Evolutionary conservation across 2,113 vertebrate species (phyloP).

Genomic region (Pygoscelis adeliae): DNA sequence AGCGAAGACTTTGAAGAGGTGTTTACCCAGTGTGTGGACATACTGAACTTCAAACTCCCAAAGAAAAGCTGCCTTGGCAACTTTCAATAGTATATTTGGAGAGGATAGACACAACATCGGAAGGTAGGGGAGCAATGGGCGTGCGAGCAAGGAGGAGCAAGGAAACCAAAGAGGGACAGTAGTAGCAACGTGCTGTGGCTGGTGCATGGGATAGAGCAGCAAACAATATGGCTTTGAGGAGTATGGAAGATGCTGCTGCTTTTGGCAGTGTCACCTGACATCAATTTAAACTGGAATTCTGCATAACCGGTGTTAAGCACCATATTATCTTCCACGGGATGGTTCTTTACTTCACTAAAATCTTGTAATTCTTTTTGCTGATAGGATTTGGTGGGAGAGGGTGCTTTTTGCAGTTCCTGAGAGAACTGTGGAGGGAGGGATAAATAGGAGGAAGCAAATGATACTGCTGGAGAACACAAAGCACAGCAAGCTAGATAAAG

Average conservation of each 20-base stretch:
- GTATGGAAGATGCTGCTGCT: neutral
- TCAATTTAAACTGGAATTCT: neutral
- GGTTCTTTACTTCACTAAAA: neutral
- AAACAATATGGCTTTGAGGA: neutral
- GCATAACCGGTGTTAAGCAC: neutral
- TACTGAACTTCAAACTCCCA: neutral
- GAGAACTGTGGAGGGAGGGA: neutral
- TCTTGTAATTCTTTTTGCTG: neutral
- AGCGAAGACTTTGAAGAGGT: neutral
- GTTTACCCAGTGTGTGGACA: neutral
- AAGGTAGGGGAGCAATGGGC: neutral
- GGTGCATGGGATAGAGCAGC: neutral
- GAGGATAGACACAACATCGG: neutral
- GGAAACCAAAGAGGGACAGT: neutral
- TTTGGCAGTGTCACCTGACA: neutral
- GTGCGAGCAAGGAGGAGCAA: neutral
- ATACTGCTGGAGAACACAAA: neutral
- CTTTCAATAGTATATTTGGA: accelerated
- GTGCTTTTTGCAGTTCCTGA: neutral
- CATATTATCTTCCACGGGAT: neutral
- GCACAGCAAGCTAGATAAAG: neutral
- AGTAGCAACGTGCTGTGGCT: neutral
- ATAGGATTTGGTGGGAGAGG: neutral
- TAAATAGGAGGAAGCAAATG: neutral
- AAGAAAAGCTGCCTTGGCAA: neutral